Evolutionary conservation across 2,797 vertebrate genomes (phyloP).

Genomic region (Phalloptychus januarius): DNA sequence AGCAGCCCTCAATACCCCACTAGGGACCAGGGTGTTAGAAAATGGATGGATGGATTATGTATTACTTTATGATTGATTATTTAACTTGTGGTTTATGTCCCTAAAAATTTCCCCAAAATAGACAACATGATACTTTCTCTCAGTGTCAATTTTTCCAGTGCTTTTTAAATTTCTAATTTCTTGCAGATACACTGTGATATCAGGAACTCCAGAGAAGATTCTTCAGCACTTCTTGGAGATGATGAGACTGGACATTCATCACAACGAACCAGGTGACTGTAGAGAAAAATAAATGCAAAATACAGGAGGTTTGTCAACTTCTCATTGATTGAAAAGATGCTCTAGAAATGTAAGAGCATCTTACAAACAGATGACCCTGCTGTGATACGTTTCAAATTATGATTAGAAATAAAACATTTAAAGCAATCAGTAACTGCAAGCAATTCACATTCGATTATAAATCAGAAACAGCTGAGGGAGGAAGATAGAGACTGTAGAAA

Average conservation of each 20-base stretch:
- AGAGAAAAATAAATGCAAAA: neutral
- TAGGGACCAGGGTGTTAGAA: too few species aligned
- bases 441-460: neutral
- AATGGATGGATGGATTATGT: too few species aligned
- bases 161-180: neutral
- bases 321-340: neutral
- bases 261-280: conserved; percentile 86
- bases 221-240: conserved; percentile 97
- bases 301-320: neutral
- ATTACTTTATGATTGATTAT: neutral
- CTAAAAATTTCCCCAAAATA: neutral
- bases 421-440: neutral
- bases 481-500: neutral
- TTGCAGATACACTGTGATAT: conserved; percentile 96
- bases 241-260: conserved; percentile 92
- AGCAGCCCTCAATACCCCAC: too few species aligned
- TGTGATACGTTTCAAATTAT: neutral
- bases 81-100: neutral
- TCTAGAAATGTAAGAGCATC: neutral
- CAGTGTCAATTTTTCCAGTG: neutral
- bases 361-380: neutral
- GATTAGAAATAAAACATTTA: neutral
- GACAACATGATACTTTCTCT: too few species aligned
- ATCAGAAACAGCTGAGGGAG: neutral
- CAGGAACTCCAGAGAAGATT: conserved; percentile 97